Conservation (phyloP, 2,113 vertebrate species). For the Quiscalus mexicanus region DNA sequence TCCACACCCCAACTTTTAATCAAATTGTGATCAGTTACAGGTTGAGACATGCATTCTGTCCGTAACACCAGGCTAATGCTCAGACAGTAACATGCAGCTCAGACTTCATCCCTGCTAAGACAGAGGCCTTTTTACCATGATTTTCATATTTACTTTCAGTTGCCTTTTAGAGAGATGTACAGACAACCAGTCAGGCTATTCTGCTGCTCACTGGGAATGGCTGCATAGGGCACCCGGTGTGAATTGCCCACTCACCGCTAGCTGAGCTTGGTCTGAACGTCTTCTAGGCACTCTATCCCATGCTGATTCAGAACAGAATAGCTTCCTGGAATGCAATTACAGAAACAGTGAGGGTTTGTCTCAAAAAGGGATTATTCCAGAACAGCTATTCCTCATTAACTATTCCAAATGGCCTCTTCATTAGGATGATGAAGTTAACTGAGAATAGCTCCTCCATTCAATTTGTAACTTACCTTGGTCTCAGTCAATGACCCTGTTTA, state of each 20-base stretch:
- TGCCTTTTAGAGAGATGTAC: not conserved
- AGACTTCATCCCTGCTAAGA: not conserved
- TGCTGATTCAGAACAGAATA: constrained; percentile 55
- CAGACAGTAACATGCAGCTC: not conserved
- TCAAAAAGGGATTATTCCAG: constrained; percentile 32
- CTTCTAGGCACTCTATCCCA: constrained; percentile 50
- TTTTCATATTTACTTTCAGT: not conserved
- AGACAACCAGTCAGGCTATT: not conserved
- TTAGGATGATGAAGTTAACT: not conserved
- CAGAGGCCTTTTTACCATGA: not conserved
- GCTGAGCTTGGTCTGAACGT: constrained; percentile 25
- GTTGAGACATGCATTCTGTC: not conserved
- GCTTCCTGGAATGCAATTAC: constrained; percentile 49
- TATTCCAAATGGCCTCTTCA: not conserved
- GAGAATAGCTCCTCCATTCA: not conserved
- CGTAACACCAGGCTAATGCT: not conserved
- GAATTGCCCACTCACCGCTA: constrained; percentile 42
- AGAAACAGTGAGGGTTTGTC: constrained; percentile 52
- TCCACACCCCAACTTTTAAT: constrained; percentile 21
- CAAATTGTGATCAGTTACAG: not conserved
- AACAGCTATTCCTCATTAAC: constrained; percentile 42
- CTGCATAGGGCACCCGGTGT: not conserved
- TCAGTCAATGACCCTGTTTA: not conserved
- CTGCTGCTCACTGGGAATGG: not conserved
- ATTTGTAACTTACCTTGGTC: not conserved